Percentiles rank a stretch among this genome's conserved stretches.
Evolutionary conservation across 2,113 vertebrate species (phyloP).

Genomic region (Nannospalax galili): DNA sequence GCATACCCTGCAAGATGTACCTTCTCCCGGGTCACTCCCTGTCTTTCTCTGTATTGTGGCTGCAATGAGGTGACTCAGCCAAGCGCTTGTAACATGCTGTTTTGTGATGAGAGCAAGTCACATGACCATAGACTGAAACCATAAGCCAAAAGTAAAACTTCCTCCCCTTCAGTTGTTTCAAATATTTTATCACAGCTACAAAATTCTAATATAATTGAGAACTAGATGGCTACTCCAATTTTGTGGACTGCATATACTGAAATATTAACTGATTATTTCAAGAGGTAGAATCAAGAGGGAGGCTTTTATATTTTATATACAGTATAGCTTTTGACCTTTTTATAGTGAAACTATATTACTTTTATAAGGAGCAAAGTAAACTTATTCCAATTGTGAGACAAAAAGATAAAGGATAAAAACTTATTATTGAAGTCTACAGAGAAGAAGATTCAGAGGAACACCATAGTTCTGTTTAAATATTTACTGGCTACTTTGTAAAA

Average conservation of each 20-base stretch:
- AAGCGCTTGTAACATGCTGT: too few species aligned
- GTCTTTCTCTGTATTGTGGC: neutral
- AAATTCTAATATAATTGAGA: neutral
- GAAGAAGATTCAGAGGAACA: neutral
- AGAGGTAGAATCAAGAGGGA: neutral
- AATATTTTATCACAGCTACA: neutral
- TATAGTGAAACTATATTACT: neutral
- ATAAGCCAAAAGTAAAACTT: neutral
- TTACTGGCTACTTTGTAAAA: constrained; percentile 3
- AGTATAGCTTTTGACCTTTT: neutral
- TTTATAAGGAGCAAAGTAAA: neutral
- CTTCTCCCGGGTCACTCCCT: neutral
- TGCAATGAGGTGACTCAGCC: neutral
- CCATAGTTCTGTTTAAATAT: constrained; percentile 1
- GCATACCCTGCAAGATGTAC: neutral
- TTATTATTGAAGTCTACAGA: neutral
- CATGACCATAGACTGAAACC: neutral
- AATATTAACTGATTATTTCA: neutral
- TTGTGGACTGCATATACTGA: neutral
- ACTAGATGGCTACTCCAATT: neutral
- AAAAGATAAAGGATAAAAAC: neutral
- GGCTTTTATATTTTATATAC: neutral
- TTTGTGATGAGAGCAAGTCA: neutral
- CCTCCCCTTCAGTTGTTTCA: neutral
- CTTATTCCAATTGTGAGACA: constrained; percentile 19